These are phyloP conservation scores for Urosaurus nigricauda DNA, from an alignment of 2,797 vertebrate genomes.

Conservation along the genomic window DNA sequence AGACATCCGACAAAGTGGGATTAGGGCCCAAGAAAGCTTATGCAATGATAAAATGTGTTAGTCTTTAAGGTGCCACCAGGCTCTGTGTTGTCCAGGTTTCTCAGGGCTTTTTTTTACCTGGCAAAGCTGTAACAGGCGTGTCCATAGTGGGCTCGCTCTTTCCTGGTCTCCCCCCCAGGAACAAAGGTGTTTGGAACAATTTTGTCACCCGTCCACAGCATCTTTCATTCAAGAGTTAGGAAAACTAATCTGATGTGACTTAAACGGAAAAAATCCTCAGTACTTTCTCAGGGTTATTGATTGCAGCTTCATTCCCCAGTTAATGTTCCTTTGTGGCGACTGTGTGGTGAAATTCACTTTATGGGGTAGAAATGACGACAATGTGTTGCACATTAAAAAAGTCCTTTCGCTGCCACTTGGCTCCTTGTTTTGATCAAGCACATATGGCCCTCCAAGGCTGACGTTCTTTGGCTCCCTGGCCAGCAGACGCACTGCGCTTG, in stretches of 20 bases:
- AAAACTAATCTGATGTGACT: slow-evolving; percentile 12
- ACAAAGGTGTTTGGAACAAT: background rate
- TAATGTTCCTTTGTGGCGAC: slow-evolving; percentile 5
- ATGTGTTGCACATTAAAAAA: slow-evolving; percentile 23
- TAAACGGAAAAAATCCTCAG: slow-evolving; percentile 21
- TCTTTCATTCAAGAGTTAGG: too few species aligned
- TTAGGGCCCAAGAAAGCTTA: background rate
- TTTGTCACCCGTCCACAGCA: too few species aligned
- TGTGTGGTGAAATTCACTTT: slow-evolving; percentile 3
- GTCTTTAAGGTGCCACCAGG: background rate
- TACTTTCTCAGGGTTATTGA: background rate
- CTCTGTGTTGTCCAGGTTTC: too few species aligned
- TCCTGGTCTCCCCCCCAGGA: accelerated
- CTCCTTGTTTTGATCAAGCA: slow-evolving; percentile 18
- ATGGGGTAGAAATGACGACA: slow-evolving; percentile 7
- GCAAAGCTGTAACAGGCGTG: background rate
- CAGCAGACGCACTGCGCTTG: background rate
- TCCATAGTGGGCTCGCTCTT: background rate
- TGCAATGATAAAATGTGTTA: background rate
- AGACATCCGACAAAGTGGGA: background rate
- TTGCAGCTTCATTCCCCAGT: slow-evolving; percentile 14
- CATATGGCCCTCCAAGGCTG: background rate
- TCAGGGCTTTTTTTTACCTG: background rate
- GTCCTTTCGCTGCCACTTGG: background rate
- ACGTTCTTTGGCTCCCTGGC: background rate